phyloP scores from a whole-genome alignment of 2,888 invertebrate genomes.

The Eremobia ochroleuca region DNA sequence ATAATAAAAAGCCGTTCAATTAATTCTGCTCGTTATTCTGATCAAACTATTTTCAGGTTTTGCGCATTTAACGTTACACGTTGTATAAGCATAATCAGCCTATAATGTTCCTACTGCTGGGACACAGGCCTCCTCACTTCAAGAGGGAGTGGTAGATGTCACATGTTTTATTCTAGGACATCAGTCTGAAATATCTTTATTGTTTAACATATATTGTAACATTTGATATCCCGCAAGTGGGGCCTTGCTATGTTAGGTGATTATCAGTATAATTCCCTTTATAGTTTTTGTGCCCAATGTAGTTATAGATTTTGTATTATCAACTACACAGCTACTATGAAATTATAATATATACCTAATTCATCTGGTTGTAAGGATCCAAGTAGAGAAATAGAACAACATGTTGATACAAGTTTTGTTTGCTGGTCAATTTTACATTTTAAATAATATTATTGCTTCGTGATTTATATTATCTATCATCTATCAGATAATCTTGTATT shows the following conservation, averaged over 20 bases:
- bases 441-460: conserved; percentile 22
- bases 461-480: conserved; percentile 34
- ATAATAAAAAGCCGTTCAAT: too few species aligned
- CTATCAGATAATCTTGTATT: conserved; percentile 52
- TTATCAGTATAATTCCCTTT: not conserved
- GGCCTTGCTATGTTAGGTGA: not conserved
- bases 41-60: too few species aligned
- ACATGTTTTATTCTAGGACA: too few species aligned
- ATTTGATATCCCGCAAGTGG: too few species aligned
- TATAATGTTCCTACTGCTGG: too few species aligned
- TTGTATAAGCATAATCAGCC: too few species aligned
- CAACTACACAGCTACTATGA: not conserved
- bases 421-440: not conserved
- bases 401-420: not conserved
- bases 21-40: too few species aligned
- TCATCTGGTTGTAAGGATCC: not conserved
- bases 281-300: not conserved
- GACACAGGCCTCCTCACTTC: too few species aligned
- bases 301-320: not conserved
- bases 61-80: too few species aligned
- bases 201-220: not conserved
- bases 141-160: too few species aligned
- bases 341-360: not conserved
- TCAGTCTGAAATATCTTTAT: not conserved
- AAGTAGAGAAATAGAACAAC: not conserved